Base-by-base conservation (phyloP, 2,888 invertebrate species). In the Rhyacophila evoluta region DNA sequence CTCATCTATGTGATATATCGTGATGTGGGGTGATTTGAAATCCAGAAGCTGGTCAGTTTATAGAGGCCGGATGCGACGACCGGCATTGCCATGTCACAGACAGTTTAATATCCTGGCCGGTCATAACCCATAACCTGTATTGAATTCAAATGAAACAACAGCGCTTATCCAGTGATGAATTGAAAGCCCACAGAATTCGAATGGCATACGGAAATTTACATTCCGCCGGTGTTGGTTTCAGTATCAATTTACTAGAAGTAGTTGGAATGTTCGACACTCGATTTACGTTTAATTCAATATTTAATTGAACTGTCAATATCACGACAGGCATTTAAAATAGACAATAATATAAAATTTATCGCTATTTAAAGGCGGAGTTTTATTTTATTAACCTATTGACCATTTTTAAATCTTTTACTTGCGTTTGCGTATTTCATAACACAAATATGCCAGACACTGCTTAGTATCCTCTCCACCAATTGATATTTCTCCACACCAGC, bases 91-190 rank as follows among this genome's bases (percentile, higher is more conserved):
- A 55, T 28, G 68, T 36, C 75, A 38, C 28, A 73, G 69, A 76
- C 71, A 71, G 29, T 37, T 77, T 79, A 79, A 81, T 81, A 81
- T 81, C 81, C 81, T 77, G 81, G 55, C 75, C 78, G 69, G 77
- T 75, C 81, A 75, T 72, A 75, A 82, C 80, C 79, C 77, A 72
- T 78, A 78, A 81, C 79, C 75, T 77, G 75, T 72, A 82, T 82
- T 81, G 81, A 82, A 82, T 82, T 79, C 79, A 82, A 79, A 79
- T 81, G 79, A 72, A 78, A 78, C 77, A 67, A 77, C 75, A 37
- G 37, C 25, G 36, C 55, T 71, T 67, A 55, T 38, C 37, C 76
- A 36, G 25, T 72, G 72, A 75, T 37, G 72, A 33, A 25, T 70
- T 67, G 36, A 37, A n/a, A 29, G 76, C 37, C 55, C 29, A 72